Percentiles rank a stretch among this genome's conserved stretches.
Evolutionary conservation across 1,140 invertebrate species (phyloP).

Genomic region (Ceratina australensis): DNA sequence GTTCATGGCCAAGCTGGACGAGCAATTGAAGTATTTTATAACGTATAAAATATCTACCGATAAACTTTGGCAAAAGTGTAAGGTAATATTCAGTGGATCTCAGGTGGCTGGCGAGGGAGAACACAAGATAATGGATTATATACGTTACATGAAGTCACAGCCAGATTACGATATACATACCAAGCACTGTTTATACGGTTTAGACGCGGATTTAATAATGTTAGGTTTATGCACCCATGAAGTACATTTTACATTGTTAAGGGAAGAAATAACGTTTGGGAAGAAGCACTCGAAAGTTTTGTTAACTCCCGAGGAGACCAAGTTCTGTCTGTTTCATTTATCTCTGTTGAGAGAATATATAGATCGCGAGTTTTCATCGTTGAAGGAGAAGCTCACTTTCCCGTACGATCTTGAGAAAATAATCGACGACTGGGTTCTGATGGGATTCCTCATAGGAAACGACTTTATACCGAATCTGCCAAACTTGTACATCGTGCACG

Average conservation of each 20-base stretch:
- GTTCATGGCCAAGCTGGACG: conserved; percentile 93
- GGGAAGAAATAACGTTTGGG: conserved; percentile 94
- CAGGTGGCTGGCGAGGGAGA: conserved; percentile 98
- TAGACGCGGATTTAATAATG: conserved; percentile 98
- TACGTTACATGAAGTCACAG: conserved; percentile 90
- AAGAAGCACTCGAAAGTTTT: conserved; percentile 81
- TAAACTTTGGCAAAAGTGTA: conserved; percentile 90
- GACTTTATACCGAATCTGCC: conserved; percentile 98
- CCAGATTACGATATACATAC: conserved; percentile 93
- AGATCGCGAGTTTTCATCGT: conserved; percentile 91
- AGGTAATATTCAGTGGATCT: conserved; percentile 90
- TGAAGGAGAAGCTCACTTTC: conserved; percentile 84
- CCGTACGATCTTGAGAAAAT: conserved; percentile 85
- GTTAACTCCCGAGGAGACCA: conserved; percentile 91
- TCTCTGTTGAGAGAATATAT: conserved; percentile 96
- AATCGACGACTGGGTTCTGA: conserved; percentile 90
- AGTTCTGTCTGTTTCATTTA: conserved; percentile 95
- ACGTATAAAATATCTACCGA: conserved; percentile 92
- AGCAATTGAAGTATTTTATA: conserved; percentile 93
- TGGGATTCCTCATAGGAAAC: conserved; percentile 98
- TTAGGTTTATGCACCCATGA: conserved; percentile 96
- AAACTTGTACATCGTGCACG: conserved; percentile 94
- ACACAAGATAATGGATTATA: conserved; percentile 99
- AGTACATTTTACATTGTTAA: conserved; percentile 93
- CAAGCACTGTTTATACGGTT: conserved; percentile 95